Evolutionary conservation across 1,140 invertebrate species (phyloP).

Genomic region (Melipona quadrifasciata): DNA sequence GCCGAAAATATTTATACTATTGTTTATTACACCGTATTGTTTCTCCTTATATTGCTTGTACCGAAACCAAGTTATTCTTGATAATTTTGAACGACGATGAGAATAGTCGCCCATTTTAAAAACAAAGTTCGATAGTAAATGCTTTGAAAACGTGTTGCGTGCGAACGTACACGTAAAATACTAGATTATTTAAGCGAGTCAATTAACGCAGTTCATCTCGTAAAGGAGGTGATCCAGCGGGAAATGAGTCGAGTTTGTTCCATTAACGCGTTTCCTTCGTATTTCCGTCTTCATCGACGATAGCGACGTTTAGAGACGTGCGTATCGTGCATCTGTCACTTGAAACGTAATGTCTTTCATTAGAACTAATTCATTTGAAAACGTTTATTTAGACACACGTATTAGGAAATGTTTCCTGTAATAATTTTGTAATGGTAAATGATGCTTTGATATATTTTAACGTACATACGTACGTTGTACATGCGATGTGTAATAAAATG

Average conservation of each 20-base stretch:
- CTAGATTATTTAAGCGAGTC: not conserved
- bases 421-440: no score
- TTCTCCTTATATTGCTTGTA: not conserved
- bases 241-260: constrained; percentile 18
- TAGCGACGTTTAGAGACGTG: not conserved
- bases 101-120: not conserved
- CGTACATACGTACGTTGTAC: not conserved
- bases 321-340: not conserved
- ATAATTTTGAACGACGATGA: not conserved
- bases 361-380: not conserved
- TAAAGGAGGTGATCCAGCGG: not conserved
- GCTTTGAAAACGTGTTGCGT: not conserved
- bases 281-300: not conserved
- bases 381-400: not conserved
- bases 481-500: not conserved
- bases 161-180: no score
- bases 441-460: not conserved
- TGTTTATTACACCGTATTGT: not conserved
- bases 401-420: no score
- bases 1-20: no score
- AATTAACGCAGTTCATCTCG: not conserved
- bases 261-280: not conserved
- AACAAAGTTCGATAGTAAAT: not conserved
- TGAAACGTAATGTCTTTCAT: not conserved
- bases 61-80: not conserved